These are phyloP conservation scores for Tupiocoris notatus DNA, from an alignment of 2,888 invertebrate genomes.

Conservation along the genomic window DNA sequence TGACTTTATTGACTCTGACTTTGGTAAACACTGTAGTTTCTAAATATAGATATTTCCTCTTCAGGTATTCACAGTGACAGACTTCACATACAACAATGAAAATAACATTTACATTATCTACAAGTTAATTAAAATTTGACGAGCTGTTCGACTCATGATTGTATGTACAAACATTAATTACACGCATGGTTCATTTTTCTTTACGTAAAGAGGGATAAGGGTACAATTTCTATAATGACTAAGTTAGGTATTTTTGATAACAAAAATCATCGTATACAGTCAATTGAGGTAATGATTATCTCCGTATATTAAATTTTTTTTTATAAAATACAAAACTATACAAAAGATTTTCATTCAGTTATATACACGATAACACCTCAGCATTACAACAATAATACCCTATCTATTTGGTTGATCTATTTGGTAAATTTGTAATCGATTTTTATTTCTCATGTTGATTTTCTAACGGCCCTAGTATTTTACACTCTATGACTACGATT, in stretches of 20 bases:
- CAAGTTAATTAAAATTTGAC: not conserved
- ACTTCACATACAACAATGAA: constrained; percentile 20
- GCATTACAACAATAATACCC: not conserved
- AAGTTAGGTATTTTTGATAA: not conserved
- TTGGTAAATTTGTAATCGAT: not conserved
- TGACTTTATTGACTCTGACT: constrained; percentile 13
- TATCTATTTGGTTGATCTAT: not conserved
- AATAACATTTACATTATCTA: constrained; percentile 19
- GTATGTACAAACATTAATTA: constrained; percentile 4
- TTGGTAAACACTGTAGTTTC: constrained; percentile 11
- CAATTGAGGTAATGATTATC: constrained; percentile 33
- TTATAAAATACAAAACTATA: constrained; percentile 32
- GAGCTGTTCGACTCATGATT: not conserved
- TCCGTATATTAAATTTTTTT: not conserved
- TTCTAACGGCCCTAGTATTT: not conserved
- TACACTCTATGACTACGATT: not conserved
- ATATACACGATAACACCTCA: constrained; percentile 20
- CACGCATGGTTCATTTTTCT: not conserved
- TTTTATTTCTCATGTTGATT: not conserved
- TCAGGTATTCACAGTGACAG: constrained; percentile 12
- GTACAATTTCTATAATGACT: not conserved
- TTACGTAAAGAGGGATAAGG: no score
- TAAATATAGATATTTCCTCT: not conserved
- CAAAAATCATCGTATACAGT: constrained; percentile 20
- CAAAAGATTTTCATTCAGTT: constrained; percentile 25